Percentiles rank a stretch among this genome's conserved stretches.
phyloP scores from a whole-genome alignment of 53 echinoderm and acorn worm species.

The Mesocentrotus franciscanus region DNA sequence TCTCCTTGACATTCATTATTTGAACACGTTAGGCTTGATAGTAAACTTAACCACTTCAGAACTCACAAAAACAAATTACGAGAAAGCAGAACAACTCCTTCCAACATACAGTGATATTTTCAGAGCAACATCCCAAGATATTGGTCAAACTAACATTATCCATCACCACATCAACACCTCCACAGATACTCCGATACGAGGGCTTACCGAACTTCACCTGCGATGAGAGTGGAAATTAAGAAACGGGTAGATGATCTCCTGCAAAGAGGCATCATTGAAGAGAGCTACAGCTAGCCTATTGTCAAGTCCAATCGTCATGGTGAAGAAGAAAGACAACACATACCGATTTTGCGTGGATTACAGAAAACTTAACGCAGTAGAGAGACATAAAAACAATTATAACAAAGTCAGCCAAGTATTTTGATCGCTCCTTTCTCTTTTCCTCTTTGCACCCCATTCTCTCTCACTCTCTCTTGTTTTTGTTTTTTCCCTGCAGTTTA shows the following conservation, averaged over 20 bases:
- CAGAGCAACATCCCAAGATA: slow-evolving; percentile 16
- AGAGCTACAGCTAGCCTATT: slow-evolving; percentile 68
- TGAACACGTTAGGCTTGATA: no score
- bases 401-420: no score
- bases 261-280: slow-evolving; percentile 56
- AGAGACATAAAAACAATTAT: no score
- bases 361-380: slow-evolving; percentile 44
- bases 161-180: slow-evolving; percentile 27
- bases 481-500: background rate
- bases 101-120: slow-evolving; percentile 16
- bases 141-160: slow-evolving; percentile 10
- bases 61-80: slow-evolving; percentile 9
- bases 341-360: slow-evolving; percentile 63
- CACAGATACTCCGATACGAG: slow-evolving; percentile 9
- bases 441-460: background rate
- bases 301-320: slow-evolving; percentile 69
- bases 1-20: no score
- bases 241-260: slow-evolving; percentile 52
- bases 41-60: no score
- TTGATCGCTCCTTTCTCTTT: no score
- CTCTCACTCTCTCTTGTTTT: background rate
- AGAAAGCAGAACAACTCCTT: slow-evolving; percentile 37
- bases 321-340: slow-evolving; percentile 68
- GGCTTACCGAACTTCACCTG: slow-evolving; percentile 53
- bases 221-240: slow-evolving; percentile 55